Percentiles rank a stretch among this genome's conserved stretches.
phyloP scores from a whole-genome alignment of 2,888 invertebrate genomes.

The Xylota sylvarum region DNA sequence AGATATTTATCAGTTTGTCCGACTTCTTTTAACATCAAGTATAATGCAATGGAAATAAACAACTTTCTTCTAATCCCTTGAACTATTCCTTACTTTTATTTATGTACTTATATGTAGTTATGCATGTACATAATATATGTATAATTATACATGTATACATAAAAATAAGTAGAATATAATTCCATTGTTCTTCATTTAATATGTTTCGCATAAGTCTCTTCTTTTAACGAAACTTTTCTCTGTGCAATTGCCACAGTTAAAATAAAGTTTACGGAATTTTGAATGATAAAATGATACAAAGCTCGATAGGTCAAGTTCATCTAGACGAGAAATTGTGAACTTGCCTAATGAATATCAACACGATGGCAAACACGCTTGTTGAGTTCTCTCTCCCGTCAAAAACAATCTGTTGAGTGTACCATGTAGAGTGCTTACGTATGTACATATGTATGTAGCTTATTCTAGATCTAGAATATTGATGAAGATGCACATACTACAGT shows the following conservation, averaged over 20 bases:
- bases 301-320: conserved; percentile 50
- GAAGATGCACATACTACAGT: conserved; percentile 5
- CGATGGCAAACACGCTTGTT: conserved; percentile 25
- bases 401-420: conserved; percentile 63
- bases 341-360: conserved; percentile 14
- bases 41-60: no score
- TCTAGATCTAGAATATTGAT: conserved; percentile 6
- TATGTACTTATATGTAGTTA: no score
- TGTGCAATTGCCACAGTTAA: not conserved
- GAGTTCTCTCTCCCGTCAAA: conserved; percentile 37
- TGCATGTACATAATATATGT: no score
- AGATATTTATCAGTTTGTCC: no score
- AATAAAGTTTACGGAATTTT: not conserved
- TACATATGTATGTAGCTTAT: not conserved
- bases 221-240: not conserved
- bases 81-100: no score
- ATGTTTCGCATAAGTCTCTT: not conserved
- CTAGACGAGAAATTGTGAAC: conserved; percentile 16
- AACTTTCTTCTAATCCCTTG: no score
- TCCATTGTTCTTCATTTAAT: not conserved
- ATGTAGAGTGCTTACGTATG: conserved; percentile 14
- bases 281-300: conserved; percentile 8
- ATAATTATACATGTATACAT: no score
- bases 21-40: no score
- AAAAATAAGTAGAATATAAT: not conserved